These are phyloP conservation scores for Antitype chi DNA, from an alignment of 2,888 invertebrate species.

Conservation along the genomic window DNA sequence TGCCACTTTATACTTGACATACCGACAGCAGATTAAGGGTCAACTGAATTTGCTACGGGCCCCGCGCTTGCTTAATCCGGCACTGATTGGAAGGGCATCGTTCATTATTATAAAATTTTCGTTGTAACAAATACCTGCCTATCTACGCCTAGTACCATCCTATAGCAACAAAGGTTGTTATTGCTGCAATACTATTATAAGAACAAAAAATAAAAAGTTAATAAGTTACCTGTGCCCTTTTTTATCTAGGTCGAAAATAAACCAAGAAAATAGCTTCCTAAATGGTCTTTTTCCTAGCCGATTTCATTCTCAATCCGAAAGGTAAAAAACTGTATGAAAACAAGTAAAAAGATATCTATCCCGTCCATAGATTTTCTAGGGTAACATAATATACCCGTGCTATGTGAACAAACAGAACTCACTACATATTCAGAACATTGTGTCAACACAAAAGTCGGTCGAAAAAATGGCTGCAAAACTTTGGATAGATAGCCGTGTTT, in stretches of 20 bases:
- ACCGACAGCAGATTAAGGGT: no score
- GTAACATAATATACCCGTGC: conserved; percentile 20
- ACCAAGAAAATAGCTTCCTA: conserved; percentile 19
- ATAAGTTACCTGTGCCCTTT: conserved; percentile 17
- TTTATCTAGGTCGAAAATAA: conserved; percentile 32
- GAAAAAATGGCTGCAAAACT: conserved; percentile 47
- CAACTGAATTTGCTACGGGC: no score
- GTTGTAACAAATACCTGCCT: no score
- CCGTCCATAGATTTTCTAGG: conserved; percentile 18
- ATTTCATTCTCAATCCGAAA: conserved; percentile 7
- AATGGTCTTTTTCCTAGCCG: conserved; percentile 17
- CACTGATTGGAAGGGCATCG: no score
- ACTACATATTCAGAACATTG: conserved; percentile 59
- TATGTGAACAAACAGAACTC: conserved; percentile 41
- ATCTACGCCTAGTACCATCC: no score
- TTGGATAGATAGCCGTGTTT: conserved; percentile 35
- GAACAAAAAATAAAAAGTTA: not conserved
- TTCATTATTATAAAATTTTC: no score
- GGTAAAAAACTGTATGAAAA: conserved; percentile 28
- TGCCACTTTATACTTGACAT: no score
- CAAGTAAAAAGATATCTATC: conserved; percentile 7
- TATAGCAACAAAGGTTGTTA: not conserved
- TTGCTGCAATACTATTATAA: not conserved
- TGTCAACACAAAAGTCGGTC: conserved; percentile 33
- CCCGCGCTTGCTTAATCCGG: no score